These are phyloP conservation scores for Gallinago media DNA, from an alignment of 2,113 vertebrate genomes.

Conservation along the genomic window DNA sequence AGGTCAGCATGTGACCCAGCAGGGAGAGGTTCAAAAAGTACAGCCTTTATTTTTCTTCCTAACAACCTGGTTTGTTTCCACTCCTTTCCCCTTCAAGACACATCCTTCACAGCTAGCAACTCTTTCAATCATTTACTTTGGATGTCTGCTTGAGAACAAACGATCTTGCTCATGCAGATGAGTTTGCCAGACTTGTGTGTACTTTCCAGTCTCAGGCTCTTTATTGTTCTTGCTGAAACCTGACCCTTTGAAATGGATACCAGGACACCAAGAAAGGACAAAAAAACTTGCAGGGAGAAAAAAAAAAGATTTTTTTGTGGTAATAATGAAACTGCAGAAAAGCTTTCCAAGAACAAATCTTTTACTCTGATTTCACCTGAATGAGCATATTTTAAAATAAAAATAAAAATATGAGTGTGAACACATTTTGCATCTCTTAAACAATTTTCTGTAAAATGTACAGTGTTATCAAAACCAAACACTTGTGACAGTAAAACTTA, in stretches of 20 bases:
- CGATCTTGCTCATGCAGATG: slow-evolving; percentile 83
- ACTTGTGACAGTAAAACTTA: neutral
- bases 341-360: slow-evolving; percentile 35
- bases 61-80: slow-evolving; percentile 81
- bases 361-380: slow-evolving; percentile 18
- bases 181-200: slow-evolving; percentile 89
- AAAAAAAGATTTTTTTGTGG: neutral
- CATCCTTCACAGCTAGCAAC: slow-evolving; percentile 78
- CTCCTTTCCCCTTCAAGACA: slow-evolving; percentile 73
- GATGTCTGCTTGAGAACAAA: slow-evolving; percentile 81
- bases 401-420: neutral
- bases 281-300: slow-evolving; percentile 18
- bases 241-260: slow-evolving; percentile 88
- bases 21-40: slow-evolving; percentile 75
- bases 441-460: neutral
- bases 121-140: slow-evolving; percentile 81
- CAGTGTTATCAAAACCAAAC: neutral
- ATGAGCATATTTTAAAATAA: neutral
- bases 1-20: slow-evolving; percentile 77
- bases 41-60: slow-evolving; percentile 77
- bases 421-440: neutral
- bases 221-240: slow-evolving; percentile 93
- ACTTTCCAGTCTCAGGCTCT: slow-evolving; percentile 84
- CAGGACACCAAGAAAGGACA: slow-evolving; percentile 75
- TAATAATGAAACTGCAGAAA: slow-evolving; percentile 42